These are phyloP conservation scores for Drosophila sordidapex DNA, from an alignment of 2,888 invertebrate species.

Conservation along the genomic window DNA sequence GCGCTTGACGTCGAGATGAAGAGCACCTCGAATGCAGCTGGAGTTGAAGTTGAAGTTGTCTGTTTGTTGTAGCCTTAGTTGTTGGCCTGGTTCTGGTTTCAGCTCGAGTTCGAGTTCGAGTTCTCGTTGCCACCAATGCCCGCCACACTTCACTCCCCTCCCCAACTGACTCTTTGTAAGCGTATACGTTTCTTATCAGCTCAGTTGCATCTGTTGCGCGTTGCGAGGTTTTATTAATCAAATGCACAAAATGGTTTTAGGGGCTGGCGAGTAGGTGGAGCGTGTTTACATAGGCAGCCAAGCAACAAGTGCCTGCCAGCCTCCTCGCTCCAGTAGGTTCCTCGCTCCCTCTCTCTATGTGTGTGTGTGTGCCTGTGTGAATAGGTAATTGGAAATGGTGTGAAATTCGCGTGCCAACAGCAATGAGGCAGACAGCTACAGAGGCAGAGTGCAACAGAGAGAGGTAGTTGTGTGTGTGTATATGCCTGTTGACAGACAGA, in stretches of 20 bases:
- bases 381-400: slow-evolving; percentile 76
- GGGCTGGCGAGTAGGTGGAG: slow-evolving; percentile 79
- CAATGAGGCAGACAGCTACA: slow-evolving; percentile 28
- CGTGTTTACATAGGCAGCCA: slow-evolving; percentile 73
- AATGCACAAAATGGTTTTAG: slow-evolving; percentile 80
- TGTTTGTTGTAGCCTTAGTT: slow-evolving; percentile 10
- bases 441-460: background rate
- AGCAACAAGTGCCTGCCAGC: slow-evolving; percentile 63
- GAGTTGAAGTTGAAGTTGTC: slow-evolving; percentile 14
- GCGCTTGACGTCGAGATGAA: slow-evolving; percentile 67
- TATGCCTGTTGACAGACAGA: slow-evolving; percentile 43
- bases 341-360: background rate
- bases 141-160: background rate
- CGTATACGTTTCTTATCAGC: slow-evolving; percentile 73
- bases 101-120: slow-evolving; percentile 19
- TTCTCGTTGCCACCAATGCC: slow-evolving; percentile 14
- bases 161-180: slow-evolving; percentile 22
- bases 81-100: slow-evolving; percentile 11
- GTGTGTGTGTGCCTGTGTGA: slow-evolving; percentile 6
- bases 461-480: background rate
- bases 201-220: slow-evolving; percentile 73
- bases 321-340: slow-evolving; percentile 22
- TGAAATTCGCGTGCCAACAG: slow-evolving; percentile 76
- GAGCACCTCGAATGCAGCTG: slow-evolving; percentile 58
- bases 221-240: slow-evolving; percentile 84